Evolutionary conservation across 2,113 vertebrate species (phyloP).

Genomic region (Sisor rabdophorus): DNA sequence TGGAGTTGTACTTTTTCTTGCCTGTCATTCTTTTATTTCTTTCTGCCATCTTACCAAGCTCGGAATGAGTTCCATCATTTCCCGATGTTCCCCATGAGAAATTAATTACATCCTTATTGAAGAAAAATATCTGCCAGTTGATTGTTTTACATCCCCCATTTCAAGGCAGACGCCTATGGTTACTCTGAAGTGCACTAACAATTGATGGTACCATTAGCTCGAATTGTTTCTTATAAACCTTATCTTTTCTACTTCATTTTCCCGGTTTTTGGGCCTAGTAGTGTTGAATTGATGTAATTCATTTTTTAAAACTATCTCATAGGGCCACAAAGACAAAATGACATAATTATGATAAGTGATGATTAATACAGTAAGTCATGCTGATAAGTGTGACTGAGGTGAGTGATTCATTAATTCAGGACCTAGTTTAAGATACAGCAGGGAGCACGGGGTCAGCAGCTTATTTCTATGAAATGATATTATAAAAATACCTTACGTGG

Average conservation of each 20-base stretch:
- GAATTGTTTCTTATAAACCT: constrained; percentile 38
- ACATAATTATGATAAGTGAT: constrained; percentile 6
- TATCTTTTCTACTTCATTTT: constrained; percentile 30
- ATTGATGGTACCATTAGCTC: constrained; percentile 32
- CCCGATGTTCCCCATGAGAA: constrained; percentile 30
- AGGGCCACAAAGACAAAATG: neutral
- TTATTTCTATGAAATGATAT: constrained; percentile 43
- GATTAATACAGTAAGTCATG: constrained; percentile 17
- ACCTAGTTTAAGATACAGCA: constrained; percentile 18
- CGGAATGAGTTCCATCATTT: constrained; percentile 21
- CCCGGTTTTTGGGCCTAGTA: neutral
- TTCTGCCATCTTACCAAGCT: neutral
- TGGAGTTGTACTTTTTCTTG: neutral
- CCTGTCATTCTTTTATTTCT: neutral
- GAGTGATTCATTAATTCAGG: constrained; percentile 31
- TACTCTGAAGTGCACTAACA: constrained; percentile 33
- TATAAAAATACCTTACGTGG: no score
- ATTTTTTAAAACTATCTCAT: constrained; percentile 20
- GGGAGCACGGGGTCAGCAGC: constrained; percentile 1
- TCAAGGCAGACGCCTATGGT: constrained; percentile 18
- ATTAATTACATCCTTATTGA: constrained; percentile 43
- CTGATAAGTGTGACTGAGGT: constrained; percentile 17
- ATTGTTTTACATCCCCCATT: constrained; percentile 25
- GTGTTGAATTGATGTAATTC: constrained; percentile 28
- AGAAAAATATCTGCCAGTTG: constrained; percentile 30